Conservation (phyloP, 2,113 vertebrate species). For the Heterocephalus glaber region DNA sequence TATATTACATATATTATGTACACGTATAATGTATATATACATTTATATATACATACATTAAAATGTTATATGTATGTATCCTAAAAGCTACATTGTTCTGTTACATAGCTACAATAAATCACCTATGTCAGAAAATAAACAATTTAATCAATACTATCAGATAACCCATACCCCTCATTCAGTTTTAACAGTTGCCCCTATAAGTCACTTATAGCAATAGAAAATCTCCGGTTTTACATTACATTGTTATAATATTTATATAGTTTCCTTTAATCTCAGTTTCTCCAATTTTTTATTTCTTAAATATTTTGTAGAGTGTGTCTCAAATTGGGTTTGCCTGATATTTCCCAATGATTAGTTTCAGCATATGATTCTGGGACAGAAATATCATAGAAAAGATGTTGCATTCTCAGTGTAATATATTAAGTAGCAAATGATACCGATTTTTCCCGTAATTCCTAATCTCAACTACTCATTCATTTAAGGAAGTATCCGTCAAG, state of each 20-base stretch:
- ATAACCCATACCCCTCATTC: not conserved
- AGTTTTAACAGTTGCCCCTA: not conserved
- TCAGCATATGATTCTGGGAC: not conserved
- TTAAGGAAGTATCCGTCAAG: no score
- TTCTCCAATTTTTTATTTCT: slow-evolving; percentile 22
- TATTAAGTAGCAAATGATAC: not conserved
- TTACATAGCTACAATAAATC: not conserved
- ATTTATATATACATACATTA: not conserved
- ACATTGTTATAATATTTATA: not conserved
- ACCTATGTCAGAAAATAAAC: not conserved
- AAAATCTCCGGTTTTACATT: not conserved
- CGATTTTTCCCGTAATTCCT: not conserved
- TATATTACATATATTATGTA: not conserved
- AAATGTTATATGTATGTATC: not conserved
- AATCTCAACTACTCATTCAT: not conserved
- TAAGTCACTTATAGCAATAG: not conserved
- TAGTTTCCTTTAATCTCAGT: not conserved
- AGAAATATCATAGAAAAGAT: not conserved
- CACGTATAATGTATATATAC: not conserved
- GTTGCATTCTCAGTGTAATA: not conserved
- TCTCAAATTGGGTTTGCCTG: not conserved
- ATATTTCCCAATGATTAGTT: not conserved
- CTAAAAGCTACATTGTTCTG: not conserved
- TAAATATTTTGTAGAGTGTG: not conserved
- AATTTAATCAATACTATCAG: not conserved